Conservation (phyloP, 1,140 invertebrate species). For the Zaprionus nigranus region DNA sequence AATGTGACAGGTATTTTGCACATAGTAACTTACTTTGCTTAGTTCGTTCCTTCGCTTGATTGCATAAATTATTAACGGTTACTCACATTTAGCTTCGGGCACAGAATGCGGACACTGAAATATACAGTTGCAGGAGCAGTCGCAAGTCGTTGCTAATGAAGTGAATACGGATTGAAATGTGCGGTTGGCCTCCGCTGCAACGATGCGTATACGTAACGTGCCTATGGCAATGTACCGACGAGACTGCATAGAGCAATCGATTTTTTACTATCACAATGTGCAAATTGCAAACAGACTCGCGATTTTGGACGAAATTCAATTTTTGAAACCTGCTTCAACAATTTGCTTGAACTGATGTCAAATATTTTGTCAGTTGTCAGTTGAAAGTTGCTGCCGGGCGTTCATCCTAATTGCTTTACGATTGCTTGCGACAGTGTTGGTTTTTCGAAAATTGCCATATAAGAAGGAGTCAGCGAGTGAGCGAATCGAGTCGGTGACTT, state of each 20-base stretch:
- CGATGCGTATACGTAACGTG: slow-evolving; percentile 30
- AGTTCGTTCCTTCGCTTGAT: slow-evolving; percentile 17
- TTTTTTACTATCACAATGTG: slow-evolving; percentile 23
- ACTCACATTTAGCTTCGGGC: slow-evolving; percentile 1
- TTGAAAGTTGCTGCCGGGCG: neutral
- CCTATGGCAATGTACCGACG: slow-evolving; percentile 14
- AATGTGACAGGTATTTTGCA: neutral
- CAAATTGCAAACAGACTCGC: slow-evolving; percentile 9
- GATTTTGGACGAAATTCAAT: slow-evolving; percentile 27
- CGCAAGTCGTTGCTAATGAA: slow-evolving; percentile 31
- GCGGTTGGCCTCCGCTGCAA: neutral
- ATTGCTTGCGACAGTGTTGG: slow-evolving; percentile 20
- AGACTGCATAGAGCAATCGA: no score
- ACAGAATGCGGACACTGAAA: neutral
- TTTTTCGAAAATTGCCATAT: slow-evolving; percentile 13
- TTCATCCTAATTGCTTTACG: slow-evolving; percentile 37
- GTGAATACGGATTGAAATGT: slow-evolving; percentile 16
- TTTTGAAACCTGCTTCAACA: slow-evolving; percentile 20
- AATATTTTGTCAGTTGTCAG: slow-evolving; percentile 21
- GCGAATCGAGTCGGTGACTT: neutral
- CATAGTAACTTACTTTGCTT: slow-evolving; percentile 2
- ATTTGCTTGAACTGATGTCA: slow-evolving; percentile 26
- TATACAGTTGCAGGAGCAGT: neutral
- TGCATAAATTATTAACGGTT: slow-evolving; percentile 49
- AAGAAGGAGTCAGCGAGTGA: neutral